phyloP scores from a whole-genome alignment of 2,888 invertebrate species.

The Rotaria sp. region DNA sequence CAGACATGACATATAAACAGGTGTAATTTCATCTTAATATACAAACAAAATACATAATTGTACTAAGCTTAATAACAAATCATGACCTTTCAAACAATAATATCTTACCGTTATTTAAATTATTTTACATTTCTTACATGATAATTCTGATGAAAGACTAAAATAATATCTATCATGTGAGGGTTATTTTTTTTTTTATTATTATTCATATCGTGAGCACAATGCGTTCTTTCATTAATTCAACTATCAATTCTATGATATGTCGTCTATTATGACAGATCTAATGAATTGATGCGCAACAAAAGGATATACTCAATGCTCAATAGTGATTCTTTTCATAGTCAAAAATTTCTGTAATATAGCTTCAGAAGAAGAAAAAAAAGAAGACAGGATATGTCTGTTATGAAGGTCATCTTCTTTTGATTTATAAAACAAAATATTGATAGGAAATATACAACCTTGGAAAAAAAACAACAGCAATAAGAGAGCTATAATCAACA shows the following conservation, averaged over 20 bases:
- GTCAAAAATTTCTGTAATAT: background rate
- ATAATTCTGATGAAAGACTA: too few relatives aligned
- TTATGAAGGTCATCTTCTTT: background rate
- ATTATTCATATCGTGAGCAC: too few relatives aligned
- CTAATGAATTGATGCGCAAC: background rate
- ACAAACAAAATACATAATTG: background rate
- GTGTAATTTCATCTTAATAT: background rate
- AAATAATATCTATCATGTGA: too few relatives aligned
- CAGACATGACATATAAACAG: background rate
- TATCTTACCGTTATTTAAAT: too few relatives aligned
- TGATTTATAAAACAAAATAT: constrained; percentile 8
- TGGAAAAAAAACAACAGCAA: background rate
- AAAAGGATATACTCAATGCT: background rate
- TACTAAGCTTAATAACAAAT: background rate
- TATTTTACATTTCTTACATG: too few relatives aligned
- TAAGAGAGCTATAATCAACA: background rate
- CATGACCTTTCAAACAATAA: background rate
- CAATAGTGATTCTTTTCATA: background rate
- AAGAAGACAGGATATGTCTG: background rate
- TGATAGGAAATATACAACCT: background rate
- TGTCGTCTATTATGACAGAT: background rate
- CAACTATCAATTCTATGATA: background rate
- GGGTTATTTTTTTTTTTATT: too few relatives aligned
- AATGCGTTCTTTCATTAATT: background rate
- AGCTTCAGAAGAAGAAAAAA: too few relatives aligned